phyloP scores from a whole-genome alignment of 2,888 invertebrate genomes.

The Macrophya alboannulata region DNA sequence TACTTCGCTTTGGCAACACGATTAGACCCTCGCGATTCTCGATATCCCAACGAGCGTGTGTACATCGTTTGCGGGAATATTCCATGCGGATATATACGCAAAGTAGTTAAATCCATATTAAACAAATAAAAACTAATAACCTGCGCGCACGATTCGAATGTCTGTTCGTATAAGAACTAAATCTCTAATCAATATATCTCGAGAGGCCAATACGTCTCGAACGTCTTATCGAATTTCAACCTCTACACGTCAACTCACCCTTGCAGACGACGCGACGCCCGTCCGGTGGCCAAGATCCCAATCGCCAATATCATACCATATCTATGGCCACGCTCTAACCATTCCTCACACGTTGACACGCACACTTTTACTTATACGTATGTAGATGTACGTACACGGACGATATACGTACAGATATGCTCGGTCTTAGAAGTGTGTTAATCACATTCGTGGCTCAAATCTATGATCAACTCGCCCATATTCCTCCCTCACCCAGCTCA shows the following conservation, averaged over 20 bases:
- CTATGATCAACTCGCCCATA: conserved; percentile 65
- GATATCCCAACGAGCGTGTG: too few species aligned
- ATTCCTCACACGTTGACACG: conserved; percentile 41
- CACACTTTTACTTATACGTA: not conserved
- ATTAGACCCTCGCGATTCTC: not conserved
- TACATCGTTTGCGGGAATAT: not conserved
- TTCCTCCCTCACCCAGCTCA: not conserved
- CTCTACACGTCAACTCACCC: conserved; percentile 31
- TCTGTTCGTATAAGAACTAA: not conserved
- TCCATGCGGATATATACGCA: not conserved
- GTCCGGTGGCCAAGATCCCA: conserved; percentile 49
- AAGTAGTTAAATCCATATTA: not conserved
- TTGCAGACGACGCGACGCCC: not conserved
- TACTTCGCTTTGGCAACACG: not conserved
- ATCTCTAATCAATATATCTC: conserved; percentile 30
- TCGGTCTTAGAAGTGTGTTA: conserved; percentile 63
- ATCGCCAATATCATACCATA: conserved; percentile 52
- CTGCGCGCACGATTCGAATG: not conserved
- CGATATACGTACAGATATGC: conserved; percentile 25
- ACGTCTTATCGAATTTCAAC: conserved; percentile 44
- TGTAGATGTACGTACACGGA: not conserved
- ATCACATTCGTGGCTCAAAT: conserved; percentile 72
- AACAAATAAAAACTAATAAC: not conserved
- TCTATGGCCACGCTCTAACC: conserved; percentile 42
- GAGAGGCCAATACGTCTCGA: conserved; percentile 25